phyloP scores from a whole-genome alignment of 2,888 invertebrate species.

The Amiota mariae region DNA sequence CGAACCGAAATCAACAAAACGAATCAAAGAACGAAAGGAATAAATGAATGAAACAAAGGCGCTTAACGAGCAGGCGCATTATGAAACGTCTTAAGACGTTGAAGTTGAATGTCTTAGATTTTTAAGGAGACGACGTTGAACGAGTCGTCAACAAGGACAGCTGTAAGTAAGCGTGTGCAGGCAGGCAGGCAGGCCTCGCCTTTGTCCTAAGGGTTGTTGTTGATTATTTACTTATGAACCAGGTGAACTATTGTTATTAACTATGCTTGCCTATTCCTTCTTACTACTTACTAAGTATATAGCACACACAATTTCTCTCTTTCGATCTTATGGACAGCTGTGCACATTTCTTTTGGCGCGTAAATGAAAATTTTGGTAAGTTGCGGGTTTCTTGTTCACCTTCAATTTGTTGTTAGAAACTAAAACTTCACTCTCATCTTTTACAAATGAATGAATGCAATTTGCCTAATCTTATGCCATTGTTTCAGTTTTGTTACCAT shows the following conservation, averaged over 20 bases:
- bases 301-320: not conserved
- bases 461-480: slow-evolving; percentile 35
- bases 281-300: not conserved
- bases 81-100: slow-evolving; percentile 58
- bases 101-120: slow-evolving; percentile 59
- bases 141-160: slow-evolving; percentile 44
- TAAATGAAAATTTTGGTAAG: slow-evolving; percentile 39
- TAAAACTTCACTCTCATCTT: not conserved
- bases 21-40: slow-evolving; percentile 31
- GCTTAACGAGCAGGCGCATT: slow-evolving; percentile 26
- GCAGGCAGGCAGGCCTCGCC: slow-evolving; percentile 42
- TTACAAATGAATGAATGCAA: slow-evolving; percentile 2
- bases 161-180: slow-evolving; percentile 52
- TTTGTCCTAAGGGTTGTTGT: slow-evolving; percentile 57
- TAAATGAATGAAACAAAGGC: slow-evolving; percentile 43
- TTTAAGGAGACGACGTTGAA: not conserved
- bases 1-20: slow-evolving; percentile 12
- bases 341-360: slow-evolving; percentile 57
- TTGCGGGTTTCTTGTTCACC: slow-evolving; percentile 1
- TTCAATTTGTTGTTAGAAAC: not conserved
- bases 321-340: slow-evolving; percentile 51
- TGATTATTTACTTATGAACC: slow-evolving; percentile 40
- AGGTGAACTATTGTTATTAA: slow-evolving; percentile 64
- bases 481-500: slow-evolving; percentile 16
- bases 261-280: slow-evolving; percentile 44